Base-by-base conservation (phyloP, 2,888 invertebrate genomes). In the Drosophila rubida region DNA sequence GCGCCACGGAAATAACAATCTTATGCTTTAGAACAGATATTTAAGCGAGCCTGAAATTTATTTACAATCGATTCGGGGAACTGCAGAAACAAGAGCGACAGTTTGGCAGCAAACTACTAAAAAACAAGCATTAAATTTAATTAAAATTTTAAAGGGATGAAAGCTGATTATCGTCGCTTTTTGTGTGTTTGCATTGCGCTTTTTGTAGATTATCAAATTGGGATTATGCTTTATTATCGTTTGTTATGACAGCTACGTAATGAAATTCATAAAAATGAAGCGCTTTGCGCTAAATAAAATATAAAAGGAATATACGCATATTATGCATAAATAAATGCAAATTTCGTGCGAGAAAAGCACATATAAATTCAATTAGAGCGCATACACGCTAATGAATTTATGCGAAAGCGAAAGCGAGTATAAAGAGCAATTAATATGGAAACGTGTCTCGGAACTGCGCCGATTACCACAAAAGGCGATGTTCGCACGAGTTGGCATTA, bases 401-500 rank as follows among this genome's bases (percentile, higher is more conserved):
- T 64, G 62, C 39, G 44, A 60, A 27, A 64, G 50, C 55, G 54
- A 48, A 58, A 70, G 39, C 25, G 50, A 39, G 39, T 41, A 75
- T 74, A 70, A 70, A 62, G 61, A 64, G 73, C 76, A 78, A 80
- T 86, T 80, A 86, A 79, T 86, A 63, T 61, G 55, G 42, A 42
- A 71, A 85, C 71, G 83, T 84, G 84, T 76, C 67, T 65, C 16
- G 67, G 70, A 62, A 64, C 69, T 53, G 69, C 39, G 59, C 35
- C 82, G 80, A 69, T 81, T 65, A 69, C 74, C 69, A 49, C 72
- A 69, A 71, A 75, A 67, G 75, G 51, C 54, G 59, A 50, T 57
- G 69, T 65, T 65, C 68, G 84, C 86, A 82, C 80, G 82, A 80
- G 53, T 73, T 72, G 74, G 74, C 70, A 75, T 87, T 79, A 84